A percentile compares a stretch with the other conserved stretches of the same genome.
Conservation (phyloP, 2,113 vertebrate species). For the Danionella cerebrum region DNA sequence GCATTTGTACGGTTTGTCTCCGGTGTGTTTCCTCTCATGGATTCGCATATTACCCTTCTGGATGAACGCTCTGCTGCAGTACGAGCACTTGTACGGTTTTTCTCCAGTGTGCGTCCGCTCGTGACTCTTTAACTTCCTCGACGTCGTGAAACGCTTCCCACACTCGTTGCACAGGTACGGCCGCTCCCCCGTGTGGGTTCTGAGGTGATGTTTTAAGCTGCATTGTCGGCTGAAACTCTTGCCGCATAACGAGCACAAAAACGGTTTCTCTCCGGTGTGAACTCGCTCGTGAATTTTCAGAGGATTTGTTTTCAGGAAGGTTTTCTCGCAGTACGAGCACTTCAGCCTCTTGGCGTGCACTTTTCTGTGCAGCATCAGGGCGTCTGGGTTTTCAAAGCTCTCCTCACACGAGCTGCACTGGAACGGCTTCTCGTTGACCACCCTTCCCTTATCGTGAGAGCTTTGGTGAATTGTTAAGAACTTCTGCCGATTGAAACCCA, state of each 20-base stretch:
- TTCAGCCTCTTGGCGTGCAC: not conserved
- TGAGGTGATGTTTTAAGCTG: not conserved
- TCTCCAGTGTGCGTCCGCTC: not conserved
- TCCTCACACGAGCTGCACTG: slow-evolving; percentile 21
- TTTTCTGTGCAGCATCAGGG: too few relatives aligned
- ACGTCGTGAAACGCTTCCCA: too few relatives aligned
- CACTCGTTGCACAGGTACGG: not conserved
- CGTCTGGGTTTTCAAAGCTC: too few relatives aligned
- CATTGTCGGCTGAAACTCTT: not conserved
- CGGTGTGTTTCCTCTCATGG: too few relatives aligned
- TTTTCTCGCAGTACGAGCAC: slow-evolving; percentile 8
- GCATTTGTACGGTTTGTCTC: not conserved
- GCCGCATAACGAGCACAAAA: not conserved
- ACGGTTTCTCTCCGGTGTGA: not conserved
- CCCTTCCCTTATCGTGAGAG: too few relatives aligned
- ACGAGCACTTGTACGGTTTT: slow-evolving; percentile 17
- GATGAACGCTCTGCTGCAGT: too few relatives aligned
- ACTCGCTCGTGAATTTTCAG: not conserved
- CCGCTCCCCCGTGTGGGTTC: not conserved
- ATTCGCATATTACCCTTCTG: too few relatives aligned
- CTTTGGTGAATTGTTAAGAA: too few relatives aligned
- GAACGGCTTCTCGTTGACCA: not conserved
- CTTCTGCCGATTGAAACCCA: too few relatives aligned
- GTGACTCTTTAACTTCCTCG: not conserved
- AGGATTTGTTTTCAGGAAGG: too few relatives aligned